Evolutionary conservation across 2,113 vertebrate genomes (phyloP), one percentile per base, ranked within the genome.

Genomic region (Ascaphus truei): DNA sequence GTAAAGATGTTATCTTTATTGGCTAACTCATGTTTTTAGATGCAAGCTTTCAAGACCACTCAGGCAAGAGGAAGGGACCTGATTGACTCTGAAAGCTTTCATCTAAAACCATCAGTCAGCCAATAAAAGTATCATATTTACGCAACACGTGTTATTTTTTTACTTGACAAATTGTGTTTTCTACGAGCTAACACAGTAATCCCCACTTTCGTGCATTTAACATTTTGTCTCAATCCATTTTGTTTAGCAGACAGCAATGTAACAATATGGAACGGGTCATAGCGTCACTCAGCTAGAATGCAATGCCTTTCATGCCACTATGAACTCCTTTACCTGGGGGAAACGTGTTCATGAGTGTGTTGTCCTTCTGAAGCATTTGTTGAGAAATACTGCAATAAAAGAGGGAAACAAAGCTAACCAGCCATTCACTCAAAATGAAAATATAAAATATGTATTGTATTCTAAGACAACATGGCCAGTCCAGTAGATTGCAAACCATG

Each of bases 1-100:
- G 22, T 64, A 39, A 50, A 64, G 62, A 64, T 64, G 62, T 51
- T 64, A 53, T 64, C 47, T 37, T 53, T 52, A 53, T 64, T 51
- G 47, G 62, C 45, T 64, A 64, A 64, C 31, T 39, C 29, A 47
- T 52, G 62, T 29, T 64, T 64, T 53, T 64, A n/a, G 47, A 64
- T 64, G 47, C 62, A 31, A 64, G 36, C 62, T 64, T 39, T 64
- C 47, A 39, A 53, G 39, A 52, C 31, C 34, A 39, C 62, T 64
- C 33, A 64, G 47, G 20, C 47, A 29, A 18, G 47, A 64, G 29
- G 16, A 8, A 18, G 20, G 27, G 12, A 27, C n/a, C 5, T n/a
- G 48, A 64, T 37, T 53, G 45, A 4, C 33, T 64, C 23, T 37
- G 62, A 64, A 47, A 64, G 62, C 33, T 26, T 22, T 41, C 41